Evolutionary conservation across 2,888 invertebrate species (phyloP), one percentile per base, ranked within the genome.

Genomic region (Cerceris ruficornis): DNA sequence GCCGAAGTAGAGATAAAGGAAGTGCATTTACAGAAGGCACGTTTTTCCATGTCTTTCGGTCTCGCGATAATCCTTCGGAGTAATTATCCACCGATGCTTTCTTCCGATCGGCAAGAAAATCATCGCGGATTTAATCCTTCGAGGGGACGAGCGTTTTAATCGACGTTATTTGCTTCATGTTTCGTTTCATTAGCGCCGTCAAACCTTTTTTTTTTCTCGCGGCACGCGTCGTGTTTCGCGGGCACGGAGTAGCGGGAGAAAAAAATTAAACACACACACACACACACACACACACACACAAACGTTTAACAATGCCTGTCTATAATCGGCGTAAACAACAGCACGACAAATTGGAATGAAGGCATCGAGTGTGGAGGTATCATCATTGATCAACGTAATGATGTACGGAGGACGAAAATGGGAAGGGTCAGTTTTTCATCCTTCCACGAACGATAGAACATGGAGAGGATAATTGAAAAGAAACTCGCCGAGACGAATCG

Each of bases 401-500:
- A 14, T 9, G n/a, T 59, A 54, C 28, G n/a, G 14, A 17, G 7
- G 43, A 42, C 54, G 41, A 15, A 15, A 28, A 28, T 17, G 7
- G n/a, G 60, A 43, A 49, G 28, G 64, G 58, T 49, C 64, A 15
- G 54, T 67, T 74, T 42, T 52, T 28, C 28, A 28, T 28, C 59
- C 60, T 54, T 41, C 39, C 28, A 14, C 42, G n/a, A 7, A 28
- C 4, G 58, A 13, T 46, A 17, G n/a, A 59, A 58, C 15, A 52
- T 41, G 14, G 39, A 17, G 41, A 49, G 2, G 59, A 62, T 54
- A 58, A 67, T 72, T 58, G 52, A 52, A 8, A 42, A 42, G 11
- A 43, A 71, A 43, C 60, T 49, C 58, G 68, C 75, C 69, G 64
- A 57, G 69, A 70, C 52, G 49, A 39, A 46, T 68, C 68, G 50